Evolutionary conservation across 2,797 vertebrate species (phyloP).

Genomic region (Gobio occitaniae): DNA sequence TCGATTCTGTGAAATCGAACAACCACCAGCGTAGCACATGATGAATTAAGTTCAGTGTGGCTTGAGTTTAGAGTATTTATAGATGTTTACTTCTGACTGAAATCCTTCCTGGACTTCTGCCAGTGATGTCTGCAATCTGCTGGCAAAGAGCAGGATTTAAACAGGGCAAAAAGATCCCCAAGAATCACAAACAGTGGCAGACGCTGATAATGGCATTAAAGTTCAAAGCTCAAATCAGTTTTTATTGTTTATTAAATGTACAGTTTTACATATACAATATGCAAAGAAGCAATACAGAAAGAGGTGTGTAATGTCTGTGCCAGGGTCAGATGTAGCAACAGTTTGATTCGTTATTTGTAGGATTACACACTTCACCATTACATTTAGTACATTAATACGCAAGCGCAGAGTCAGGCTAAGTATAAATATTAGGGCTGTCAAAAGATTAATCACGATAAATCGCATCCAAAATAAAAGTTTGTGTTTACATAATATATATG

Average conservation of each 20-base stretch:
- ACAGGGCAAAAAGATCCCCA: background rate
- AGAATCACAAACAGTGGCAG: background rate
- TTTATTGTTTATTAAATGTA: slow-evolving; percentile 3
- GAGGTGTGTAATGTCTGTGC: background rate
- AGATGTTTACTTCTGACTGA: slow-evolving; percentile 22
- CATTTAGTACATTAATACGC: background rate
- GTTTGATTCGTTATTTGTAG: background rate
- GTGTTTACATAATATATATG: too few relatives aligned
- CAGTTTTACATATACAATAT: background rate
- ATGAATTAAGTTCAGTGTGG: slow-evolving; percentile 9
- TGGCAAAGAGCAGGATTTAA: background rate
- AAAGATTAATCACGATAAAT: too few relatives aligned
- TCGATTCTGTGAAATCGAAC: background rate
- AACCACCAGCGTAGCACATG: background rate
- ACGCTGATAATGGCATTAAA: background rate
- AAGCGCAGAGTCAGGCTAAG: background rate
- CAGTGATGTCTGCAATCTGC: background rate
- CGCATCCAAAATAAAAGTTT: too few relatives aligned
- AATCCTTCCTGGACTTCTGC: slow-evolving; percentile 13
- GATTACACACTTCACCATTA: background rate
- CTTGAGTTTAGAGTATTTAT: slow-evolving; percentile 5
- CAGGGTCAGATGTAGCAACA: background rate
- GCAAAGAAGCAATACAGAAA: background rate
- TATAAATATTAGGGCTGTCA: too few relatives aligned
- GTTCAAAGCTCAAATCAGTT: background rate